phyloP scores from a whole-genome alignment of 2,797 vertebrate species.

The Simalia tracyae region DNA sequence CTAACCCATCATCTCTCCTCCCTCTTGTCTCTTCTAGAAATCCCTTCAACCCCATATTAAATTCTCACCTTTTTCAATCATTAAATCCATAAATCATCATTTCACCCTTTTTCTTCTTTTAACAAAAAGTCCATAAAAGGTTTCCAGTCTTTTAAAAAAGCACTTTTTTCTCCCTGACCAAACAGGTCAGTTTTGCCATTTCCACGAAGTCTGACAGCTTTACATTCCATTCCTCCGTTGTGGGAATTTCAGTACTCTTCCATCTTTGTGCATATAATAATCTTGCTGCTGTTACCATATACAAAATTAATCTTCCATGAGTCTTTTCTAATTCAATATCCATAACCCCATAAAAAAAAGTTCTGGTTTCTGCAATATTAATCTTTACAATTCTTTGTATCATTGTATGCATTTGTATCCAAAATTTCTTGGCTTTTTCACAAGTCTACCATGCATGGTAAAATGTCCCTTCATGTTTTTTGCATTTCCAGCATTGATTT shows the following conservation, averaged over 20 bases:
- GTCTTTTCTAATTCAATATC: background rate
- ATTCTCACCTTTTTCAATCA: background rate
- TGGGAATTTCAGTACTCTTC: background rate
- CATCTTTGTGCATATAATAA: background rate
- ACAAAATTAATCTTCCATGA: background rate
- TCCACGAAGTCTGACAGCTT: background rate
- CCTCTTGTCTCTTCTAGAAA: background rate
- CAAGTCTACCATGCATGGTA: no score
- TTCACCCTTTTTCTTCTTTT: background rate
- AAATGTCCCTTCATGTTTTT: background rate
- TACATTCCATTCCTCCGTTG: background rate
- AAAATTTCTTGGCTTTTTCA: no score
- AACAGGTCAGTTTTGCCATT: background rate
- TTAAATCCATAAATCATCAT: background rate
- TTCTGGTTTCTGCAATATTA: background rate
- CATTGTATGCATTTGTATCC: no score
- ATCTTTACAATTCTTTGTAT: no score
- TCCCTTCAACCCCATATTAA: background rate
- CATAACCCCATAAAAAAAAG: background rate
- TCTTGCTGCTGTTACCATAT: background rate
- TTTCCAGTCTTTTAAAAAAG: background rate
- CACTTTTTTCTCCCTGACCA: background rate
- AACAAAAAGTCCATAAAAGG: background rate
- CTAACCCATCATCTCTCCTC: background rate
- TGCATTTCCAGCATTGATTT: background rate